phyloP scores from a whole-genome alignment of 2,888 invertebrate species.

The Megastigmus dorsalis region DNA sequence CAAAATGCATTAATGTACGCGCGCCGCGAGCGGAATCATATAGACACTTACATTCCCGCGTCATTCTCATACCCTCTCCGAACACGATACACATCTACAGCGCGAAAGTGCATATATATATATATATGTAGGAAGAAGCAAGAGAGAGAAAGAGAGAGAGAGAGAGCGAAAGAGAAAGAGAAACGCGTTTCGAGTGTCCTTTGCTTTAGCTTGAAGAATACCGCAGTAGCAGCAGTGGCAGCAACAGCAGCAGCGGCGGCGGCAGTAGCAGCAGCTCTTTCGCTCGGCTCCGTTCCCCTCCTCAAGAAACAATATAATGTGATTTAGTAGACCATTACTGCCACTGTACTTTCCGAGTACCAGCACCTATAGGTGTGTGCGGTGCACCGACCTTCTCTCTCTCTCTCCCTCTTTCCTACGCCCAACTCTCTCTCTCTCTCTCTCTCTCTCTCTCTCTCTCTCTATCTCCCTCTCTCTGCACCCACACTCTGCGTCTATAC shows the following conservation, averaged over 20 bases:
- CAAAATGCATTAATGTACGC: not conserved
- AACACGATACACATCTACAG: too few species aligned
- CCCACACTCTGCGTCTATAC: not conserved
- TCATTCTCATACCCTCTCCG: too few species aligned
- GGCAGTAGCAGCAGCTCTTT: not conserved
- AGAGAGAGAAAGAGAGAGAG: not conserved
- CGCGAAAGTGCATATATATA: not conserved
- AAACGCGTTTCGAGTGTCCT: slow-evolving; percentile 26
- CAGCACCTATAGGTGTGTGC: slow-evolving; percentile 60
- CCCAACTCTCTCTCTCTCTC: not conserved
- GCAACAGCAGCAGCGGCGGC: slow-evolving; percentile 1
- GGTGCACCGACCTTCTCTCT: slow-evolving; percentile 59
- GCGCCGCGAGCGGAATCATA: not conserved
- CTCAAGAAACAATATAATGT: slow-evolving; percentile 73
- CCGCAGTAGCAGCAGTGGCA: slow-evolving; percentile 9
- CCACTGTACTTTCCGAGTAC: slow-evolving; percentile 68
- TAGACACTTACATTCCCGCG: slow-evolving; percentile 15
- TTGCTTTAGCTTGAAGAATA: slow-evolving; percentile 17
- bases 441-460: slow-evolving; percentile 41
- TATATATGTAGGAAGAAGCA: too few species aligned
- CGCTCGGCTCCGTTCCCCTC: slow-evolving; percentile 40
- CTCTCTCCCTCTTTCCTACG: not conserved
- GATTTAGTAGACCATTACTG: slow-evolving; percentile 72
- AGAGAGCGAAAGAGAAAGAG: not conserved
- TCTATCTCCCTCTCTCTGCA: not conserved